Conservation (phyloP, 2,888 invertebrate genomes). For the Syrista parreyssii region DNA sequence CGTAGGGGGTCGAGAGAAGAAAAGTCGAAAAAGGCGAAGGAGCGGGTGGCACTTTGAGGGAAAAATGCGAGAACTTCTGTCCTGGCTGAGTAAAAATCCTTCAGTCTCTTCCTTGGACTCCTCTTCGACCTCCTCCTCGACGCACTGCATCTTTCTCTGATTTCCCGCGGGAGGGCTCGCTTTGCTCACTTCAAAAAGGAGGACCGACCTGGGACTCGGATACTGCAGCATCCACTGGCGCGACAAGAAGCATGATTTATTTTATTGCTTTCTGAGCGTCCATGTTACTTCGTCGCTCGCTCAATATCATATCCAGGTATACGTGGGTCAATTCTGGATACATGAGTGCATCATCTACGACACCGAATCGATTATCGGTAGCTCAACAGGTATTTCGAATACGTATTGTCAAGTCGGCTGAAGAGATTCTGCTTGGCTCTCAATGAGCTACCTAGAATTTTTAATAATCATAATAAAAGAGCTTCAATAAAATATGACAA, state of each 20-base stretch:
- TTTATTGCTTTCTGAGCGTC: constrained; percentile 47
- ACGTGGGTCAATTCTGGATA: not conserved
- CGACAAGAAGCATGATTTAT: constrained; percentile 48
- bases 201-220: not conserved
- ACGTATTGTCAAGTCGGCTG: not conserved
- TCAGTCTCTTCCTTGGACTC: not conserved
- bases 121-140: constrained; percentile 8
- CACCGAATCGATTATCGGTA: not conserved
- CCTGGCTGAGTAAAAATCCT: not conserved
- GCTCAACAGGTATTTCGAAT: not conserved
- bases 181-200: constrained; percentile 25
- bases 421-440: not conserved
- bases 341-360: not conserved
- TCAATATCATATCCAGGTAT: not conserved
- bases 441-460: not conserved
- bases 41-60: not conserved
- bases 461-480: not conserved
- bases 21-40: not conserved
- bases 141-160: constrained; percentile 60
- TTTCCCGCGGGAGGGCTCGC: constrained; percentile 55
- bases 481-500: not conserved
- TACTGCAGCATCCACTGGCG: constrained; percentile 12
- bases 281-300: constrained; percentile 39
- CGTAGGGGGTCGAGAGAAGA: not conserved
- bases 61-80: not conserved